phyloP scores from a whole-genome alignment of 2,888 invertebrate species.

The Scaptomyza parva region DNA sequence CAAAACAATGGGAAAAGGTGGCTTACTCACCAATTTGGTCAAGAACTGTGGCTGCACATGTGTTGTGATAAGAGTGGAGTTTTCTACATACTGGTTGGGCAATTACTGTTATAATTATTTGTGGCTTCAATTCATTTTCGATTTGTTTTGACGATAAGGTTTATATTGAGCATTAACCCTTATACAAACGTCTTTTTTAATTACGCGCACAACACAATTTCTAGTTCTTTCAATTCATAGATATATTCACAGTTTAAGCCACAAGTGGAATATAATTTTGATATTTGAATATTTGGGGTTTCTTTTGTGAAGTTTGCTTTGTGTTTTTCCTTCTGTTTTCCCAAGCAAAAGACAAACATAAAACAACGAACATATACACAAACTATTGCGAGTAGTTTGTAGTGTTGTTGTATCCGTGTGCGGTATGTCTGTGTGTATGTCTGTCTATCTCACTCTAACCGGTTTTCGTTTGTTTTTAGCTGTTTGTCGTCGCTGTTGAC shows the following conservation, averaged over 20 bases:
- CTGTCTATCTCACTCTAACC: slow-evolving; percentile 50
- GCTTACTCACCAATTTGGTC: slow-evolving; percentile 49
- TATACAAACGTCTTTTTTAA: slow-evolving; percentile 27
- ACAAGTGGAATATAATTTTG: slow-evolving; percentile 44
- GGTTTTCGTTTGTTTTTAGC: slow-evolving; percentile 60
- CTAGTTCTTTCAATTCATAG: slow-evolving; percentile 27
- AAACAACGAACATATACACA: slow-evolving; percentile 46
- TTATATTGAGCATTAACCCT: slow-evolving; percentile 28
- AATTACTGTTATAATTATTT: slow-evolving; percentile 49
- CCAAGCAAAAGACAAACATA: slow-evolving; percentile 52
- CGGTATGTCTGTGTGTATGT: slow-evolving; percentile 22
- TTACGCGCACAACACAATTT: slow-evolving; percentile 37
- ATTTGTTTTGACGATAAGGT: slow-evolving; percentile 45
- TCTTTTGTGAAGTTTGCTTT: slow-evolving; percentile 27
- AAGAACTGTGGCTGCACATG: slow-evolving; percentile 34
- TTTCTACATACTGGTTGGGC: slow-evolving; percentile 36
- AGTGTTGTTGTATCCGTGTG: slow-evolving; percentile 2
- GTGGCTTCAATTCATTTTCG: slow-evolving; percentile 55
- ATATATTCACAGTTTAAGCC: slow-evolving; percentile 45
- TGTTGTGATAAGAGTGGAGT: slow-evolving; percentile 41
- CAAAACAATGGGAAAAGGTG: slow-evolving; percentile 11
- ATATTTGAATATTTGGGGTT: slow-evolving; percentile 4
- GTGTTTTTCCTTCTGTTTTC: slow-evolving; percentile 41
- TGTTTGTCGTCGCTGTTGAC: slow-evolving; percentile 36
- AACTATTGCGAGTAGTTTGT: slow-evolving; percentile 19